Conservation (phyloP, 2,888 invertebrate genomes). For the Lithodes maja region DNA sequence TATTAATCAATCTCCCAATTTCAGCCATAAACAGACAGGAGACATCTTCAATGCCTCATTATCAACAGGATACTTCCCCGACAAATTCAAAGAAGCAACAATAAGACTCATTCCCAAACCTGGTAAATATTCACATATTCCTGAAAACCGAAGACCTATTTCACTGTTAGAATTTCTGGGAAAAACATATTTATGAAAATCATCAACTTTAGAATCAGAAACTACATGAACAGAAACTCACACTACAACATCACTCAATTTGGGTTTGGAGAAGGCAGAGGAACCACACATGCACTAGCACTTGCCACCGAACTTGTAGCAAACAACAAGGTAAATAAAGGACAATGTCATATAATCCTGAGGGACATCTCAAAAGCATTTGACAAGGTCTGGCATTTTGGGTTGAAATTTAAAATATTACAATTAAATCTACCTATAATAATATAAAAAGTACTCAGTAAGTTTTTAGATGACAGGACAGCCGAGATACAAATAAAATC, state of each 20-base stretch:
- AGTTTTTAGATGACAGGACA: slow-evolving; percentile 22
- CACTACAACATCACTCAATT: not conserved
- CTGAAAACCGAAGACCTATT: not conserved
- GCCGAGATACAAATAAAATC: not conserved
- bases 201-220: not conserved
- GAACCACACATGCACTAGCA: slow-evolving; percentile 1
- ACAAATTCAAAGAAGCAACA: not conserved
- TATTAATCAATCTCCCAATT: not conserved
- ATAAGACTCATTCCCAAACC: slow-evolving; percentile 12
- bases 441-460: slow-evolving; percentile 1
- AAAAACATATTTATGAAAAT: not conserved
- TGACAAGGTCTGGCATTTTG: slow-evolving; percentile 30
- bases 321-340: not conserved
- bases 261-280: not conserved
- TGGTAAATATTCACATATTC: not conserved
- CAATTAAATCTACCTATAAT: not conserved
- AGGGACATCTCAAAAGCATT: too few relatives aligned
- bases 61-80: not conserved
- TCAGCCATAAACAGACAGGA: not conserved
- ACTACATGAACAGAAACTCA: not conserved
- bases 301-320: not conserved
- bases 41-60: not conserved
- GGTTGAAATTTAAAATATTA: slow-evolving; percentile 14
- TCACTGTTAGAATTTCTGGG: slow-evolving; percentile 4
- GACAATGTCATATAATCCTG: slow-evolving; percentile 14